Evolutionary conservation across 2,113 vertebrate species (phyloP).

Genomic region (Oncorhynchus keta): DNA sequence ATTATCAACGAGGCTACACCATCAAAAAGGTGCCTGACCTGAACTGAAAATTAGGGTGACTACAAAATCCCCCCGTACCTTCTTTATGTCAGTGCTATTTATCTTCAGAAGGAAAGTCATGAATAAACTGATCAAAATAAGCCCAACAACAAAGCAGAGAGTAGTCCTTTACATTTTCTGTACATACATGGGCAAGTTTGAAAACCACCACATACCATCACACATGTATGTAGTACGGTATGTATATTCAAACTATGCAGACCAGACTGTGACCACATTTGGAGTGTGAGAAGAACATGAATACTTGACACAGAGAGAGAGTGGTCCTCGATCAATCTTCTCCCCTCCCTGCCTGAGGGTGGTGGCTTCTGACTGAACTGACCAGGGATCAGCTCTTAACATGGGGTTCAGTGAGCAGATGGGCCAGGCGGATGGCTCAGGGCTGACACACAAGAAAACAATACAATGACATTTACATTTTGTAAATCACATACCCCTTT

Average conservation of each 20-base stretch:
- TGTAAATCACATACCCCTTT: too few relatives aligned
- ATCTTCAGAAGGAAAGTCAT: not conserved
- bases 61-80: too few relatives aligned
- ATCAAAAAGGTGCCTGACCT: too few relatives aligned
- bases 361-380: not conserved
- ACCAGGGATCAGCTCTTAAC: too few relatives aligned
- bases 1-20: too few relatives aligned
- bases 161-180: not conserved
- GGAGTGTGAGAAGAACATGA: conserved; percentile 1
- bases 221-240: not conserved
- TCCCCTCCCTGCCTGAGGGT: not conserved
- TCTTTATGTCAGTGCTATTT: not conserved
- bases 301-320: not conserved
- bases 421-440: not conserved
- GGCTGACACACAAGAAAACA: not conserved
- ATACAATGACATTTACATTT: too few relatives aligned
- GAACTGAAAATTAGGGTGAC: too few relatives aligned
- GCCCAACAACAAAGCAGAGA: not conserved
- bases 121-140: not conserved
- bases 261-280: not conserved
- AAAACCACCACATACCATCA: not conserved
- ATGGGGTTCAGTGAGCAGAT: not conserved
- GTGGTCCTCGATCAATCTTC: not conserved
- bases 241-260: too few relatives aligned
- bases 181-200: not conserved